A percentile compares a stretch with the other conserved stretches of the same genome.
These are phyloP conservation scores for Linyphia triangularis DNA, from an alignment of 2,888 invertebrate species.

Conservation along the genomic window DNA sequence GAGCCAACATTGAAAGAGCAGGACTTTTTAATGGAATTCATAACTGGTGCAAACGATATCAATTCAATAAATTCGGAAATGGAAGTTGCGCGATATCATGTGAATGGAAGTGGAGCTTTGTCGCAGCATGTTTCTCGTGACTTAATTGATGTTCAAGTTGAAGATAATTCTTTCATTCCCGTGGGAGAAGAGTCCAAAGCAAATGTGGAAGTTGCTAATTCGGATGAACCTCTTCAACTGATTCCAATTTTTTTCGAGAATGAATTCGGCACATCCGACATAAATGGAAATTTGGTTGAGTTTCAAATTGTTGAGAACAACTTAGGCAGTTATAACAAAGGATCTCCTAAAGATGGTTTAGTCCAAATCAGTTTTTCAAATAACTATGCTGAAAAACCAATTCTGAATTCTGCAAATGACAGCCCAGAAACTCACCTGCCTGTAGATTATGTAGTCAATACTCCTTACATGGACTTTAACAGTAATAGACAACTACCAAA, in stretches of 20 bases:
- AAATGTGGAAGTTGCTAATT: not conserved
- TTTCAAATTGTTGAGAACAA: too few relatives aligned
- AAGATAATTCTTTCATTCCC: not conserved
- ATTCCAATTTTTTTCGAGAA: constrained; percentile 9
- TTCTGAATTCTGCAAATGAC: not conserved
- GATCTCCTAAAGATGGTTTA: too few relatives aligned
- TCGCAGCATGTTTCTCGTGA: not conserved
- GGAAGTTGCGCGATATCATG: not conserved
- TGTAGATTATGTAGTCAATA: not conserved
- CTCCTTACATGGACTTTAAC: not conserved
- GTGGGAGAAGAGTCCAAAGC: not conserved
- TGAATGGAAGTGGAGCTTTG: not conserved
- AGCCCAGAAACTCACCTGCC: not conserved
- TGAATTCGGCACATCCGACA: not conserved
- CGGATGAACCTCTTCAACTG: not conserved
- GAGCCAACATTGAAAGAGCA: too few relatives aligned
- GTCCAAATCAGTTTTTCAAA: too few relatives aligned
- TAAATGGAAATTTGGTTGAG: too few relatives aligned
- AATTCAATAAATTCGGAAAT: too few relatives aligned
- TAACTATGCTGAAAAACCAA: not conserved
- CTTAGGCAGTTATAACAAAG: too few relatives aligned
- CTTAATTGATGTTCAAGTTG: not conserved
- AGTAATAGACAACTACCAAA: not conserved
- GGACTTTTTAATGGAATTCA: too few relatives aligned
- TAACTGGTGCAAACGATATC: too few relatives aligned